These are phyloP conservation scores for Aurelia aurita DNA, from an alignment of 30 jellyfish, hydroid and myxozoan species.

Conservation along the genomic window DNA sequence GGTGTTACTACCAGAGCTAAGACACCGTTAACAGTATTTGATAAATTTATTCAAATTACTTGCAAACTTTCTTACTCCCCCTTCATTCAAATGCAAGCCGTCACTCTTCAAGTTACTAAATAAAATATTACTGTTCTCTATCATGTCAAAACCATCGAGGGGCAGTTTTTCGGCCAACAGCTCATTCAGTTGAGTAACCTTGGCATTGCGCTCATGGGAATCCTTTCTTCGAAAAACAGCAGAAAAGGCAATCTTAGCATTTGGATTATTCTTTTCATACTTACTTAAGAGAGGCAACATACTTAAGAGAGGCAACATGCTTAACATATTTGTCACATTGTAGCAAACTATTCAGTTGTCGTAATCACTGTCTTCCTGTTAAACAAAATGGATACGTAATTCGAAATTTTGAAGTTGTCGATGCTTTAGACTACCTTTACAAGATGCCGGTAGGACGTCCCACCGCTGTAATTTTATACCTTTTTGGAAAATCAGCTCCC, in stretches of 20 bases:
- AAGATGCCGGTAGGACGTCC: too few species aligned
- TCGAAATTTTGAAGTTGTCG: too few species aligned
- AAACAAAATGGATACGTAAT: too few species aligned
- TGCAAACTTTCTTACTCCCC: constrained; percentile 43
- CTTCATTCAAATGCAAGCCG: constrained; percentile 51
- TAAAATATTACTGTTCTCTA: constrained; percentile 4
- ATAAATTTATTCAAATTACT: constrained; percentile 31
- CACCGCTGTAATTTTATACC: too few species aligned
- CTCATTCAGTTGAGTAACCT: constrained; percentile 21
- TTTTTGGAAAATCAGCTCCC: too few species aligned
- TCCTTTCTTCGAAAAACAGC: constrained; percentile 24
- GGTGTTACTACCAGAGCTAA: not conserved
- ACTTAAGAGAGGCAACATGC: too few species aligned
- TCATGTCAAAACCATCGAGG: constrained; percentile 47
- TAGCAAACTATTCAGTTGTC: too few species aligned
- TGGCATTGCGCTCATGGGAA: constrained; percentile 23
- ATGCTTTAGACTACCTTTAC: too few species aligned
- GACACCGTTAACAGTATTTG: constrained; percentile 37
- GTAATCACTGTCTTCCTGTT: too few species aligned
- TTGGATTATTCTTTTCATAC: too few species aligned
- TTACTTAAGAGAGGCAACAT: too few species aligned
- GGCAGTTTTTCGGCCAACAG: constrained; percentile 17
- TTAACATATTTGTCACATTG: too few species aligned
- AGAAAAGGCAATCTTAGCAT: not conserved
- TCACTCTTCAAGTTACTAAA: constrained; percentile 22